phyloP scores from a whole-genome alignment of 1,140 invertebrate species.

The Drosophila sulfurigaster region DNA sequence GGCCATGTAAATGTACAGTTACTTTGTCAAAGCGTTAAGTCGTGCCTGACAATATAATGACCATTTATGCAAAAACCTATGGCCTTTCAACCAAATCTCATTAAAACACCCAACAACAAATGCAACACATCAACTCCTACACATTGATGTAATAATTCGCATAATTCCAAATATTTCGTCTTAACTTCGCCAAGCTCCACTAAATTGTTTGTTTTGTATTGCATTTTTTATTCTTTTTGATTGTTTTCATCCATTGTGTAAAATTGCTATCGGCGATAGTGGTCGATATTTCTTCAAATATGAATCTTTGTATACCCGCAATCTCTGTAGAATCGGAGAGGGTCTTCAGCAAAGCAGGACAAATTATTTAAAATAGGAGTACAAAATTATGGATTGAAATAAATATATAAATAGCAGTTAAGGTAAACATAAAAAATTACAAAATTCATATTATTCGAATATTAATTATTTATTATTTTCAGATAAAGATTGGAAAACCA shows the following conservation, averaged over 20 bases:
- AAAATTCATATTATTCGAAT: no score
- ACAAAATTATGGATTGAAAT: no score
- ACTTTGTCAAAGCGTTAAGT: conserved; percentile 67
- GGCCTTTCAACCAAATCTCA: conserved; percentile 41
- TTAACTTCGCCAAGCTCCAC: background rate
- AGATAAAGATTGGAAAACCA: no score
- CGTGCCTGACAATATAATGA: conserved; percentile 75
- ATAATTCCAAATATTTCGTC: conserved; percentile 5
- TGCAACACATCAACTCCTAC: conserved; percentile 6
- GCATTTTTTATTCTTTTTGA: background rate
- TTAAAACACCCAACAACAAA: conserved; percentile 24
- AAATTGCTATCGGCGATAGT: no score
- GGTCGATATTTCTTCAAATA: no score
- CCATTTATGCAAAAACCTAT: conserved; percentile 63
- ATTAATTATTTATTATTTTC: no score
- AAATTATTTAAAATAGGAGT: no score
- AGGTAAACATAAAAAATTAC: no score
- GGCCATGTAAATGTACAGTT: conserved; percentile 63
- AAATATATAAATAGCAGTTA: no score
- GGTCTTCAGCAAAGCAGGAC: no score
- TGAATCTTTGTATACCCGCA: no score
- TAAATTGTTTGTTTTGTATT: background rate
- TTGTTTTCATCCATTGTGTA: background rate
- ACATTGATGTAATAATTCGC: background rate
- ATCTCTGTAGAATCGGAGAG: no score